Percentiles rank a stretch among this genome's conserved stretches.
phyloP scores from a whole-genome alignment of 2,888 invertebrate genomes.

The Drosophila merina region DNA sequence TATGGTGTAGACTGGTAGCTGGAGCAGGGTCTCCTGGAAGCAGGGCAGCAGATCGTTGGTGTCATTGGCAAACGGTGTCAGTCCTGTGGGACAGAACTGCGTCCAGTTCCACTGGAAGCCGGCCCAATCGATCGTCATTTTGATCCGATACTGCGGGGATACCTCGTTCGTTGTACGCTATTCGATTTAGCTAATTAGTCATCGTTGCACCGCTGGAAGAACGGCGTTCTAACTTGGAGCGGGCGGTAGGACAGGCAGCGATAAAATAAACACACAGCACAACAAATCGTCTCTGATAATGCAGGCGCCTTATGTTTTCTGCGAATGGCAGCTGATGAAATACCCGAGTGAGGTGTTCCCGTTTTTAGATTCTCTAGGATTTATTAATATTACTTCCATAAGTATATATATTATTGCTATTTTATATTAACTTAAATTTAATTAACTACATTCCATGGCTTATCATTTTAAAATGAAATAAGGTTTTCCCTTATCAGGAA shows the following conservation, averaged over 20 bases:
- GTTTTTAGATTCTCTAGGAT: neutral
- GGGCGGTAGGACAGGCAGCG: slow-evolving; percentile 8
- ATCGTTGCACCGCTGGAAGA: slow-evolving; percentile 16
- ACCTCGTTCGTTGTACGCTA: slow-evolving; percentile 7
- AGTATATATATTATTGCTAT: neutral
- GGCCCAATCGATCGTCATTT: slow-evolving; percentile 45
- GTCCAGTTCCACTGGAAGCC: slow-evolving; percentile 88
- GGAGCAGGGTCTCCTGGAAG: slow-evolving; percentile 92
- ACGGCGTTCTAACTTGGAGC: slow-evolving; percentile 12
- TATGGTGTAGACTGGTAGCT: slow-evolving; percentile 89
- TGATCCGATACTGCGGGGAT: slow-evolving; percentile 1
- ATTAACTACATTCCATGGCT: too few species aligned
- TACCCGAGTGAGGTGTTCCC: neutral
- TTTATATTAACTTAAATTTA: too few species aligned
- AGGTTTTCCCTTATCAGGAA: neutral
- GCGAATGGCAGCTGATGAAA: slow-evolving; percentile 1
- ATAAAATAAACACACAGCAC: slow-evolving; percentile 23
- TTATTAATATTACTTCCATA: neutral
- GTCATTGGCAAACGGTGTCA: slow-evolving; percentile 88
- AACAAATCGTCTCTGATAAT: slow-evolving; percentile 13
- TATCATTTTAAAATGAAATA: neutral
- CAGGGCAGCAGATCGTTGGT: slow-evolving; percentile 92
- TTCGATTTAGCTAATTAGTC: slow-evolving; percentile 3
- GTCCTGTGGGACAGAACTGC: slow-evolving; percentile 89
- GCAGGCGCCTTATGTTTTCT: slow-evolving; percentile 19